Base-by-base conservation (phyloP, 2,797 vertebrate genomes). In the Acomys russatus region DNA sequence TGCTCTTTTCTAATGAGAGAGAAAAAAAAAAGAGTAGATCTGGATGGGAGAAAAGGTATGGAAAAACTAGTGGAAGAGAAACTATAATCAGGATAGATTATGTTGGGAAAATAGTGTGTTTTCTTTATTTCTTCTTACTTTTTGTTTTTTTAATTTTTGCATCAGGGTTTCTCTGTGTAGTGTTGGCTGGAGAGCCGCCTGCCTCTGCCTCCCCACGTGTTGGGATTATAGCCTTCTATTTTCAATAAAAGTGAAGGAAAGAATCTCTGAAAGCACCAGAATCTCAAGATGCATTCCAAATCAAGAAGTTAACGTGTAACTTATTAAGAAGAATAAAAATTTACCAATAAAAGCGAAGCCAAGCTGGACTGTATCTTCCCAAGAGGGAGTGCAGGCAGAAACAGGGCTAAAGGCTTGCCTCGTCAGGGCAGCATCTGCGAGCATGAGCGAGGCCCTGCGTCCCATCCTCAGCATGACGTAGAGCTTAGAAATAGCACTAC, bases 221-320 rank as follows among this genome's bases (percentile, higher is more conserved):
- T 44, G 44, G 44, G 44, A 44, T 44, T 44, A 44, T 44, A 44
- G 44, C 44, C 44, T 44, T 8, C 35, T 38, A 73, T 73, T 38
- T 38, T 73, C 54, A 59, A 59, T 59, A 23, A 35, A 14, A n/a
- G 54, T 44, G 73, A 2, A 14, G 33, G 20, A 15, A 33, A 90
- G 64, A 74, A 88, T 73, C 35, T 95, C 82, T 80, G 74, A 79
- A 18, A 10, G 44, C 80, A 83, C 61, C 14, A 83, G 38, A 89
- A 71, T 61, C 64, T 91, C 22, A 51, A 73, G 89, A 64, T 90
- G 28, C 44, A 17, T 68, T n/a, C 66, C 77, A 73, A 61, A 79
- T 38, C 23, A 88, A 61, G 88, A 95, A 68, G 38, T 3, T 78
- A 87, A 51, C 74, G 59, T 92, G 33, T 83, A 84, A 61, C 59